Percentiles rank a stretch among this genome's conserved stretches.
Evolutionary conservation across 2,113 vertebrate genomes (phyloP).

Genomic region (Piprites chloris): DNA sequence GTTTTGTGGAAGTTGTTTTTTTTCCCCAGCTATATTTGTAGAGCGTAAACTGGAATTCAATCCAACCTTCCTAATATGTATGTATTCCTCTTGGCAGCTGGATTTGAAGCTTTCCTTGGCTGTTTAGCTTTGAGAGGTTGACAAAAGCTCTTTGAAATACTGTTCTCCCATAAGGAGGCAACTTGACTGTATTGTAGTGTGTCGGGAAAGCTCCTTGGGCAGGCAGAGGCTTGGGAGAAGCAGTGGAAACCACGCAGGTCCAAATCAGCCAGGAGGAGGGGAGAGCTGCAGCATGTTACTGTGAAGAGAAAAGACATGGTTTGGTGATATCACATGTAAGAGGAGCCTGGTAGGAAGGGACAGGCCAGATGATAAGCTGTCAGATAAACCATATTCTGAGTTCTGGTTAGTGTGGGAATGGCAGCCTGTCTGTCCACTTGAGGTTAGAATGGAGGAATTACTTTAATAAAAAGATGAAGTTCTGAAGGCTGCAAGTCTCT

Average conservation of each 20-base stretch:
- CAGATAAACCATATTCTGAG: neutral
- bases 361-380: neutral
- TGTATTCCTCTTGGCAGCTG: neutral
- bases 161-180: neutral
- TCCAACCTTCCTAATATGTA: neutral
- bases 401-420: neutral
- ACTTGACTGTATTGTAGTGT: fast-evolving
- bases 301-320: neutral
- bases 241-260: neutral
- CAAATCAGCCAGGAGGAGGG: neutral
- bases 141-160: neutral
- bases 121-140: neutral
- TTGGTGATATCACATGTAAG: neutral
- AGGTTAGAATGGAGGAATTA: neutral
- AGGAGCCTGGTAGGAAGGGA: neutral
- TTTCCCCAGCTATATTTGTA: neutral
- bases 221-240: neutral
- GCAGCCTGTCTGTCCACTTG: neutral
- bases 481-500: neutral
- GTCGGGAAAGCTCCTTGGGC: neutral
- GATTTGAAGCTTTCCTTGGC: neutral
- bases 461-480: neutral
- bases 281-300: neutral
- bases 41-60: neutral
- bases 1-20: neutral